Percentiles rank a stretch among this genome's conserved stretches.
Conservation (phyloP, 2,797 vertebrate species). For the Poeciliopsis gracilis region DNA sequence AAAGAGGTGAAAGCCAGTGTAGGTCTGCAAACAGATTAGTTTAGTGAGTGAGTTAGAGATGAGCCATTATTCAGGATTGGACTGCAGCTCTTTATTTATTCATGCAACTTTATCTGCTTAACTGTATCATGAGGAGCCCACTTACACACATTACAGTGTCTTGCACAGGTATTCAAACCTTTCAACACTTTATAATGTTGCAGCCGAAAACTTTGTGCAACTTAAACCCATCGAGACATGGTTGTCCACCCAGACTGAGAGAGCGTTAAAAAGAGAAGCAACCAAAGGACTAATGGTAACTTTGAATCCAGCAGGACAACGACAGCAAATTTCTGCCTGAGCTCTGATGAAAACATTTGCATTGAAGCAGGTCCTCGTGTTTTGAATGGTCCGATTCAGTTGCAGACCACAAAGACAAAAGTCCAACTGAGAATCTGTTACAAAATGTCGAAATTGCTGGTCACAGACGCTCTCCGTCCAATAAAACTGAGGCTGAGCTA, state of each 20-base stretch:
- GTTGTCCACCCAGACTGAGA: no score
- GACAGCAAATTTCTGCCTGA: not conserved
- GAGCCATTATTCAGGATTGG: conserved; percentile 60
- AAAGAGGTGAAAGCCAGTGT: not conserved
- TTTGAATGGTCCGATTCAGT: not conserved
- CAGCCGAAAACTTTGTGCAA: not conserved
- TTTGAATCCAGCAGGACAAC: not conserved
- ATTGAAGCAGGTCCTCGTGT: not conserved
- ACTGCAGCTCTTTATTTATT: conserved; percentile 68
- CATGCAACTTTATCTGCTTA: conserved; percentile 61
- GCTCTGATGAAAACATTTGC: not conserved
- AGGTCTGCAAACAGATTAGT: conserved; percentile 26
- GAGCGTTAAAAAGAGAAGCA: not conserved
- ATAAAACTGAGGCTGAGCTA: not conserved
- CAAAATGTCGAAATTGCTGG: not conserved
- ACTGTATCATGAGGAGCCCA: conserved; percentile 66
- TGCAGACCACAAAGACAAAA: not conserved
- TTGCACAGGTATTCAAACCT: not conserved
- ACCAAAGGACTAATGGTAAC: no score
- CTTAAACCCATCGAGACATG: not conserved
- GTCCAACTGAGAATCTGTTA: not conserved
- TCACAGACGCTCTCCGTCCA: not conserved
- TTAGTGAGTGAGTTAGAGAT: conserved; percentile 57
- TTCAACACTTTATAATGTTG: not conserved
- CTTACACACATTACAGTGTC: conserved; percentile 28